Evolutionary conservation across 2,888 invertebrate species (phyloP).

Genomic region (Ecliptopera silaceata): DNA sequence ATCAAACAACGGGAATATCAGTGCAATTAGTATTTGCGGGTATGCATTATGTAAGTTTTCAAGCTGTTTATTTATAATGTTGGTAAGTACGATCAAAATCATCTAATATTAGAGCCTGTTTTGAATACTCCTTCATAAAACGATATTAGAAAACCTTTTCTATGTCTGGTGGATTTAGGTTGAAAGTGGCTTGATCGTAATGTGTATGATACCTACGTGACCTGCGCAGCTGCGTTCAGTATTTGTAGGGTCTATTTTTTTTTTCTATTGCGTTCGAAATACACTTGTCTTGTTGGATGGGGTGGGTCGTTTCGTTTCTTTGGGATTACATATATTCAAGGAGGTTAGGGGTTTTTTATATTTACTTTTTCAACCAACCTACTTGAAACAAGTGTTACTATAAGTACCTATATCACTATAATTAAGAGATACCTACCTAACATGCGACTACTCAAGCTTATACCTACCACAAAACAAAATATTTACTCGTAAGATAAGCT

Average conservation of each 20-base stretch:
- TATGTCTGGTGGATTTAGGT: conserved; percentile 63
- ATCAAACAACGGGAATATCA: too few relatives aligned
- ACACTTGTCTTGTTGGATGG: conserved; percentile 77
- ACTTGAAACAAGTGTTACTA: too few relatives aligned
- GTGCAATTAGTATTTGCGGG: too few relatives aligned
- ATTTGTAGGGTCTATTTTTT: conserved; percentile 68
- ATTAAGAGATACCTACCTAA: too few relatives aligned
- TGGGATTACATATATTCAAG: conserved; percentile 46
- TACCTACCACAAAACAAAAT: too few relatives aligned
- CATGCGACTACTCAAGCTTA: too few relatives aligned
- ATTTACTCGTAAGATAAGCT: too few relatives aligned
- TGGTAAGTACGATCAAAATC: conserved; percentile 54
- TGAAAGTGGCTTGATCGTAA: conserved; percentile 61
- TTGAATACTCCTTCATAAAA: conserved; percentile 44
- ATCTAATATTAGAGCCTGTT: conserved; percentile 46
- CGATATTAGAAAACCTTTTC: conserved; percentile 65
- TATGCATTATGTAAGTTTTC: too few relatives aligned
- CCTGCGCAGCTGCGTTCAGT: conserved; percentile 60
- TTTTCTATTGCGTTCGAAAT: conserved; percentile 69
- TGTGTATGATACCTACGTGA: conserved; percentile 46
- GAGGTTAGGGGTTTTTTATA: conserved; percentile 34
- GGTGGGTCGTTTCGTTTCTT: conserved; percentile 65
- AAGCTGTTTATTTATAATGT: too few relatives aligned
- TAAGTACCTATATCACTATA: too few relatives aligned
- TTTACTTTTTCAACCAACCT: not conserved